phyloP scores from a whole-genome alignment of 2,797 vertebrate species.

The Varecia variegata region DNA sequence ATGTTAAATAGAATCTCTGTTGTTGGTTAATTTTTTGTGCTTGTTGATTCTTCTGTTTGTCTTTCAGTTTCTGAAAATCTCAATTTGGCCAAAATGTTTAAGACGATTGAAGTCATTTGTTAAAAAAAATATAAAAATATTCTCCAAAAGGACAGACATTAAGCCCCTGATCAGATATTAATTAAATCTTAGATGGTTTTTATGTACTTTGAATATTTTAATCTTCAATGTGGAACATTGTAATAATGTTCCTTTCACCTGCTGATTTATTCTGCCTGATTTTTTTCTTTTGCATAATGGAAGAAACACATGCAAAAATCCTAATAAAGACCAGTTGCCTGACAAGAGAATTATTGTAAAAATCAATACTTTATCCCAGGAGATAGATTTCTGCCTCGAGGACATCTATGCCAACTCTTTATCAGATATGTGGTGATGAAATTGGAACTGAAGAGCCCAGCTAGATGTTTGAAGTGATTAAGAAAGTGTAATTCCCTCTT shows the following conservation, averaged over 20 bases:
- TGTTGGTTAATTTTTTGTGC: neutral
- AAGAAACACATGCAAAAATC: neutral
- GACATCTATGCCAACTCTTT: neutral
- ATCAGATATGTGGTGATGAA: neutral
- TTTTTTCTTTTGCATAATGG: neutral
- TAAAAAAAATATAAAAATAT: neutral
- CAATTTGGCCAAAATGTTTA: neutral
- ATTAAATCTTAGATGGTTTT: slow-evolving; percentile 19
- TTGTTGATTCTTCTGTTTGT: neutral
- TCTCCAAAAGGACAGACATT: neutral
- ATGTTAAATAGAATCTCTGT: slow-evolving; percentile 29
- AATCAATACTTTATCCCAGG: neutral
- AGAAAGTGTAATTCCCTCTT: neutral
- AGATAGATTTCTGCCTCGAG: neutral
- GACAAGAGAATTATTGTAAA: neutral
- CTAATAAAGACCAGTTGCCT: neutral
- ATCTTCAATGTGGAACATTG: slow-evolving; percentile 12
- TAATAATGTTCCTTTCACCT: slow-evolving; percentile 24
- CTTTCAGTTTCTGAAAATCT: slow-evolving; percentile 28
- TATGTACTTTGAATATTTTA: slow-evolving; percentile 44
- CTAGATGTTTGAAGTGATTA: neutral
- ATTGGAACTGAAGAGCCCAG: neutral
- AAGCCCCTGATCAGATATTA: slow-evolving; percentile 34
- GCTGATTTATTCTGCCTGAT: neutral
- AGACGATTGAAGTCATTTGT: neutral